A percentile compares a stretch with the other conserved stretches of the same genome.
Evolutionary conservation across 1,140 invertebrate species (phyloP).

Genomic region (Thaumetopoea pityocampa): DNA sequence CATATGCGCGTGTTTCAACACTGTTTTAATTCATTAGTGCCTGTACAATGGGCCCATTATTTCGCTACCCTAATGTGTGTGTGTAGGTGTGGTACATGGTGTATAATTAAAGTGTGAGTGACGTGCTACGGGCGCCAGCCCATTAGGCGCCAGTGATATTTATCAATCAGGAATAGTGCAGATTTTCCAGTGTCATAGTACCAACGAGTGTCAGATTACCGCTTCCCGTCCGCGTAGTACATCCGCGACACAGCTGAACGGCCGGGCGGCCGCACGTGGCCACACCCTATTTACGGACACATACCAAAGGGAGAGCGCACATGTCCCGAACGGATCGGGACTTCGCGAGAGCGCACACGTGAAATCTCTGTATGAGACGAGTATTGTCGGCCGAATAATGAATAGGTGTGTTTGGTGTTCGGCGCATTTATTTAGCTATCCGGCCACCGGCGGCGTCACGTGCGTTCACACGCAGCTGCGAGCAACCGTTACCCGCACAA

Average conservation of each 20-base stretch:
- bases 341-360: slow-evolving; percentile 70
- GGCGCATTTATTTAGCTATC: slow-evolving; percentile 73
- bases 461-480: slow-evolving; percentile 67
- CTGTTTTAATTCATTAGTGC: slow-evolving; percentile 69
- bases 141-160: too few relatives aligned
- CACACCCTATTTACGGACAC: slow-evolving; percentile 73
- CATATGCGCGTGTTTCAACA: slow-evolving; percentile 61
- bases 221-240: slow-evolving; percentile 66
- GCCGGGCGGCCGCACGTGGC: slow-evolving; percentile 71
- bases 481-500: slow-evolving; percentile 71
- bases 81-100: background rate
- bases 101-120: background rate
- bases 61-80: slow-evolving; percentile 35
- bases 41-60: slow-evolving; percentile 50
- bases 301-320: slow-evolving; percentile 67
- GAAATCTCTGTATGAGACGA: slow-evolving; percentile 71
- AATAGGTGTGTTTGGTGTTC: slow-evolving; percentile 53
- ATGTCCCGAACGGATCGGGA: slow-evolving; percentile 71
- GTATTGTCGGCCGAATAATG: slow-evolving; percentile 67
- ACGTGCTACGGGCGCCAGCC: background rate
- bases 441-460: slow-evolving; percentile 64
- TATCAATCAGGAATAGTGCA: too few relatives aligned
- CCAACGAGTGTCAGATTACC: slow-evolving; percentile 64
- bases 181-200: slow-evolving; percentile 41
- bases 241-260: slow-evolving; percentile 69